A percentile compares a stretch with the other conserved stretches of the same genome.
Conservation (phyloP, 2,797 vertebrate species). For the Artibeus lituratus region DNA sequence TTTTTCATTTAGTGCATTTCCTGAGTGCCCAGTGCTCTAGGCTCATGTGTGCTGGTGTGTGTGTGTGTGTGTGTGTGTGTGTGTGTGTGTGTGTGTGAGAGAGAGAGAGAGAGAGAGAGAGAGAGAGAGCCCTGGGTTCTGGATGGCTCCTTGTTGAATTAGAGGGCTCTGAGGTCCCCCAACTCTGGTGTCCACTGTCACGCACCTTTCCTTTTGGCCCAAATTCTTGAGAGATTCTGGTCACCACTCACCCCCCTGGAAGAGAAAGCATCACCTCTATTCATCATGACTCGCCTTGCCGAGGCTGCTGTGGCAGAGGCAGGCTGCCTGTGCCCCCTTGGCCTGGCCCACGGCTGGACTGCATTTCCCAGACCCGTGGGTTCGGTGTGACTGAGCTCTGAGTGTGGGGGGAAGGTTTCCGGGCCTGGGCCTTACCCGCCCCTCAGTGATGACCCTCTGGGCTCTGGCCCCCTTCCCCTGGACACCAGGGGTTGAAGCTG, state of each 20-base stretch:
- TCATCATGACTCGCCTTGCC: neutral
- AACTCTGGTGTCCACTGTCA: neutral
- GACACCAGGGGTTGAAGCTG: neutral
- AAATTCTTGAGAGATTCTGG: neutral
- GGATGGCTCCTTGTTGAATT: neutral
- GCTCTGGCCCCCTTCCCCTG: too few species aligned
- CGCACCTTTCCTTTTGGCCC: neutral
- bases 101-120: too few species aligned
- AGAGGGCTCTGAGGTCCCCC: neutral
- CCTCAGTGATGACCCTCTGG: neutral
- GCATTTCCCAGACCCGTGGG: neutral
- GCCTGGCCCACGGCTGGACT: neutral
- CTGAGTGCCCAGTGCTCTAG: neutral
- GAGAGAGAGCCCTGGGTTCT: neutral
- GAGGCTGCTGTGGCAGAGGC: neutral
- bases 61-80: too few species aligned
- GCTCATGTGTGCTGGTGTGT: neutral
- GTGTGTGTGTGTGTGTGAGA: too few species aligned
- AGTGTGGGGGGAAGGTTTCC: neutral
- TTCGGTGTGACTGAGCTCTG: neutral
- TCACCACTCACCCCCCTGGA: neutral
- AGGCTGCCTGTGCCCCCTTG: neutral
- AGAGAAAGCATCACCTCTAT: neutral
- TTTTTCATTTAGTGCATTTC: neutral
- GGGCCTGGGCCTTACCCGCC: neutral